phyloP scores from a whole-genome alignment of 37 sponge, comb jelly and placozoan species.

The Haliclona indistincta region DNA sequence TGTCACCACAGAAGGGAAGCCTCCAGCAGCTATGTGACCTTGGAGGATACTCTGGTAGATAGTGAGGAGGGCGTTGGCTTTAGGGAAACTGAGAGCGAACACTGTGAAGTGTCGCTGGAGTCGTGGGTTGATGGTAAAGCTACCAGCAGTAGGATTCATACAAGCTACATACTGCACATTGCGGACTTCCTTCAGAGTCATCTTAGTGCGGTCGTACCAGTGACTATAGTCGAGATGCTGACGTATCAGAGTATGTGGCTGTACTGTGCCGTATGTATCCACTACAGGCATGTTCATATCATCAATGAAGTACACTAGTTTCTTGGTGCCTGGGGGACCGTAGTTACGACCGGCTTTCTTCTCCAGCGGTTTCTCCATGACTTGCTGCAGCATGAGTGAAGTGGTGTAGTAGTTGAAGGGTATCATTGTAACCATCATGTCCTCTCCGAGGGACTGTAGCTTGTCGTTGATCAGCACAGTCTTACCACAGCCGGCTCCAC shows the following conservation, averaged over 20 bases:
- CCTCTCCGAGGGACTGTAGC: constrained; percentile 66
- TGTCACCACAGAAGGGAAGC: constrained; percentile 68
- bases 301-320: constrained; percentile 95
- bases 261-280: constrained; percentile 96
- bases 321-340: constrained; percentile 97
- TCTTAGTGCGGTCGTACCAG: constrained; percentile 95
- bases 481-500: constrained; percentile 95
- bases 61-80: constrained; percentile 60
- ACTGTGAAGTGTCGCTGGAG: constrained; percentile 98
- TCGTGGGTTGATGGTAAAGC: constrained; percentile 96
- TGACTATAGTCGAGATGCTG: constrained; percentile 97
- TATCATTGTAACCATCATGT: constrained; percentile 85
- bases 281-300: constrained; percentile 99
- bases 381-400: constrained; percentile 93
- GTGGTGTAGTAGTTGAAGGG: constrained; percentile 99
- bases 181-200: constrained; percentile 91
- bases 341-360: constrained; percentile 97
- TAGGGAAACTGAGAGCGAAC: constrained; percentile 96
- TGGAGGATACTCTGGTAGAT: constrained; percentile 89
- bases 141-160: constrained; percentile 99
- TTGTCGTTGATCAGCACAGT: constrained; percentile 94
- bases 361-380: constrained; percentile 99
- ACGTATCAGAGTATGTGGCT: constrained; percentile 96
- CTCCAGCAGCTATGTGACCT: constrained; percentile 76
- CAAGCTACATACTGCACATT: constrained; percentile 95